Evolutionary conservation across 2,888 invertebrate species (phyloP), one percentile per base, ranked within the genome.

Genomic region (Syrphus vitripennis): DNA sequence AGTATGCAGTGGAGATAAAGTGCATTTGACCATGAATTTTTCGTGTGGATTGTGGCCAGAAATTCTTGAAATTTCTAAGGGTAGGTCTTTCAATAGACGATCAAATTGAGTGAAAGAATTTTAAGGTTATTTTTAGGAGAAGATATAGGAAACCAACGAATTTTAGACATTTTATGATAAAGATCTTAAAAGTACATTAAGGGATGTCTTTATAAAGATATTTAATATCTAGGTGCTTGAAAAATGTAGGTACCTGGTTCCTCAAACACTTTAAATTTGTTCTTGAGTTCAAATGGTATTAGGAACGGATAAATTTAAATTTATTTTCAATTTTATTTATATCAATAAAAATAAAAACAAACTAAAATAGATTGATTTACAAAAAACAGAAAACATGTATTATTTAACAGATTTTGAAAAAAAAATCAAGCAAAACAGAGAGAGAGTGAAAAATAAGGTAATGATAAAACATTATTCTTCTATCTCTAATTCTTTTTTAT

Each of bases 1-100:
- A 2, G 50, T 6, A 21, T 12, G 16, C 55, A 45, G 40, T 48
- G 55, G 42, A 40, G 14, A 48, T n/a, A 45, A 24, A 74, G 45
- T 70, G 70, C 63, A 57, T 16, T 29, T 45, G 81, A 70, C 81
- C 75, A 48, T 81, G 81, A 81, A 75, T 61, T 31, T 10, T 67
- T 67, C 48, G 61, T 29, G 42, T 57, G 40, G 19, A 75, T 63
- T 65, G 50, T 21, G 34, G 45, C 10, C 53, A 55, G 42, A 53
- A 67, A 48, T 67, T 34, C 16, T 67, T 67, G n/a, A 34, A 48
- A 67, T 50, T 5, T 45, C 24, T 50, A 42, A 45, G 29, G 45
- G 65, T 19, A 45, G 29, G 10, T 65, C 40, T 67, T 34, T 50
- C 26, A 34, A 50, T 4, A 34, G 9, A 34, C 48, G n/a, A 34